phyloP scores from a whole-genome alignment of 2,888 invertebrate species.

The Troglohyphantes excavatus region DNA sequence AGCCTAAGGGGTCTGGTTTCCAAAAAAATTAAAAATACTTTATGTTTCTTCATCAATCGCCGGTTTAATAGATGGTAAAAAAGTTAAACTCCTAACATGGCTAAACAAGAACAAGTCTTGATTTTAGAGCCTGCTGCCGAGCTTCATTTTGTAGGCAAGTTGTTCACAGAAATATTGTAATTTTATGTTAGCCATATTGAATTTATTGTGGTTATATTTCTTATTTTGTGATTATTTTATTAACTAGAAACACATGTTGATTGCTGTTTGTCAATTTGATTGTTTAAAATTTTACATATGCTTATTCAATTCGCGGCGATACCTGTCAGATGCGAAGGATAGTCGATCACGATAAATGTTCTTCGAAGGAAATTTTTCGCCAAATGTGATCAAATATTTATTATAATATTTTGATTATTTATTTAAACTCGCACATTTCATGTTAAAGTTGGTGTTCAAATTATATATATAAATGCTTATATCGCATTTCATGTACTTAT shows the following conservation, averaged over 20 bases:
- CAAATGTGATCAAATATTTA: not conserved
- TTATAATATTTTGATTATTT: not conserved
- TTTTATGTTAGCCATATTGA: constrained; percentile 75
- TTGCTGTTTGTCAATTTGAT: not conserved
- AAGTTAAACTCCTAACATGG: constrained; percentile 59
- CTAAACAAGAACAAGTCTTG: constrained; percentile 87
- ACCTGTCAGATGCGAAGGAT: constrained; percentile 24
- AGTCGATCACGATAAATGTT: not conserved
- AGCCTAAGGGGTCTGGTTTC: constrained; percentile 70
- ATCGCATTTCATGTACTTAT: not conserved
- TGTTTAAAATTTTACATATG: not conserved
- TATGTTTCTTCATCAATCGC: constrained; percentile 51
- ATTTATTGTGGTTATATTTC: constrained; percentile 40
- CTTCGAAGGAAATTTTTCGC: not conserved
- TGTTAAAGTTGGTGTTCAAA: no score
- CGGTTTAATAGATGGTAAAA: constrained; percentile 64
- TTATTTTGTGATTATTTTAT: not conserved
- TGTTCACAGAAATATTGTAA: constrained; percentile 46
- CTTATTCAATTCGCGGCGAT: not conserved
- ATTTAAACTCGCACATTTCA: not conserved
- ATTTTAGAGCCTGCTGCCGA: constrained; percentile 93
- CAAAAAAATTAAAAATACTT: constrained; percentile 42
- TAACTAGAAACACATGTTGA: not conserved
- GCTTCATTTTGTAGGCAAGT: constrained; percentile 92
- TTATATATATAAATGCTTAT: not conserved